Conservation (phyloP, 2,888 invertebrate species). For the Chrysolina americana region DNA sequence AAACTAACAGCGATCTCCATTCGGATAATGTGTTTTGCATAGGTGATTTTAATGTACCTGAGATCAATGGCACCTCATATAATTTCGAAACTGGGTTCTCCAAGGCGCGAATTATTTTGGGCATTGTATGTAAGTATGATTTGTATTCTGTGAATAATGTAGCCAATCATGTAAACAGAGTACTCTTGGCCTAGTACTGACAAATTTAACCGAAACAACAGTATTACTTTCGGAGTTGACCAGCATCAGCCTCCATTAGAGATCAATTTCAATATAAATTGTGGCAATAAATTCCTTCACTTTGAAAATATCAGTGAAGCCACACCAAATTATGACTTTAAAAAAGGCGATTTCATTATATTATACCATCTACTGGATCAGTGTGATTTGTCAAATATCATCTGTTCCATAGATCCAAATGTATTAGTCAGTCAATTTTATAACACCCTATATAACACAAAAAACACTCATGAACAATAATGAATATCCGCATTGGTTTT, state of each 20-base stretch:
- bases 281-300: no score
- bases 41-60: conserved; percentile 1
- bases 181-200: neutral
- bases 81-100: neutral
- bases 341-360: no score
- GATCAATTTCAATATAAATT: no score
- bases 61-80: conserved; percentile 1
- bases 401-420: neutral
- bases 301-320: neutral
- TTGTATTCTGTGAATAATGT: neutral
- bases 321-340: neutral
- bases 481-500: no score
- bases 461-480: no score
- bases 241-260: neutral
- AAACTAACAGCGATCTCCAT: neutral
- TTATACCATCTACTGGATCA: neutral
- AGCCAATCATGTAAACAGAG: neutral
- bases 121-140: conserved; percentile 3
- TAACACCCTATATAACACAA: neutral
- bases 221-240: neutral
- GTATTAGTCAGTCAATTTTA: neutral
- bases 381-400: neutral
- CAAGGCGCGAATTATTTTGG: neutral
- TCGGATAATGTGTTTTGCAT: neutral
- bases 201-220: neutral